A percentile compares a stretch with the other conserved stretches of the same genome.
phyloP scores from a whole-genome alignment of 1,140 invertebrate species.

The Caenorhabditis remanei region DNA sequence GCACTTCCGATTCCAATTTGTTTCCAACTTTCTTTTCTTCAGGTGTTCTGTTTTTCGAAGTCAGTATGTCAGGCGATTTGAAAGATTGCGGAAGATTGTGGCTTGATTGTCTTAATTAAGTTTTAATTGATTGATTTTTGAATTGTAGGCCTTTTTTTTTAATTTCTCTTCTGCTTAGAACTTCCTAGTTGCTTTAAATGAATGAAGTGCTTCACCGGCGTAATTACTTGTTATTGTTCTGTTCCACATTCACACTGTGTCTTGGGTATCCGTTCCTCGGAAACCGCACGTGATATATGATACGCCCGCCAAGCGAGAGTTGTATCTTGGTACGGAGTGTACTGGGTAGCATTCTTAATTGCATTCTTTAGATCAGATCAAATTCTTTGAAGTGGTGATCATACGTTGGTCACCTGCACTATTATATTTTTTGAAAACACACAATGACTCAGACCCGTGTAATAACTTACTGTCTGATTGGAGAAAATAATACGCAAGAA shows the following conservation, averaged over 20 bases:
- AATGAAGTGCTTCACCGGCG: background rate
- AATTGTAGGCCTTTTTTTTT: conserved; percentile 2
- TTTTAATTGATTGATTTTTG: background rate
- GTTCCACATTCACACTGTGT: background rate
- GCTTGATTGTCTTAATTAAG: conserved; percentile 36
- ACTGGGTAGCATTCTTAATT: background rate
- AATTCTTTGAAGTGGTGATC: conserved; percentile 11
- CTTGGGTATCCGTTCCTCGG: background rate
- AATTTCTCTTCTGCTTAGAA: background rate
- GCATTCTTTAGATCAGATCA: background rate
- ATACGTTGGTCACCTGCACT: conserved; percentile 11
- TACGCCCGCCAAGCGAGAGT: conserved; percentile 13
- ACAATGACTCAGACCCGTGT: background rate
- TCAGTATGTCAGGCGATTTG: background rate
- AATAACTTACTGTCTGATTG: background rate
- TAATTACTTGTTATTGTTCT: background rate
- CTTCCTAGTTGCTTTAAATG: conserved; percentile 31
- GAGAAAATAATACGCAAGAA: background rate
- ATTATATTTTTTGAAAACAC: background rate
- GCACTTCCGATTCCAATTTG: background rate
- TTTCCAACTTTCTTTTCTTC: background rate
- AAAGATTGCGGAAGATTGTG: background rate
- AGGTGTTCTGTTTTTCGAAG: conserved; percentile 31
- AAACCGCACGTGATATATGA: conserved; percentile 36
- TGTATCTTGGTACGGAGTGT: background rate